Percentiles rank a stretch among this genome's conserved stretches.
Conservation (phyloP, 2,797 vertebrate genomes). For the Acipenser transmontanus region DNA sequence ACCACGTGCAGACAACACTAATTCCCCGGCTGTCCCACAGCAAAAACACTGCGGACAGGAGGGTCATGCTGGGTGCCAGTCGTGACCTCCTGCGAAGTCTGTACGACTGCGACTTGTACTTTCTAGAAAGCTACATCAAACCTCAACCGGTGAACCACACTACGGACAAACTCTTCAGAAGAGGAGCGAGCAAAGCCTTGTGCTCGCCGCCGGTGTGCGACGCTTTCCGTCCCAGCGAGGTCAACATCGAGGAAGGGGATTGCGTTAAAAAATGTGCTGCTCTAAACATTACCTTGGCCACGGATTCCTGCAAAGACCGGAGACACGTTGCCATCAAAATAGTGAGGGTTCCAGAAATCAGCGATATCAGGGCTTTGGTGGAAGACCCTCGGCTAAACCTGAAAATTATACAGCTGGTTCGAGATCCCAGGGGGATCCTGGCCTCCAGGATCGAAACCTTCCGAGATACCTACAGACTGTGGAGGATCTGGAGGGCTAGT, state of each 20-base stretch:
- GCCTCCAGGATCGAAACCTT: constrained; percentile 89
- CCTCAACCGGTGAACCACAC: constrained; percentile 81
- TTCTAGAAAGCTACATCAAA: constrained; percentile 89
- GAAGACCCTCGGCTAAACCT: constrained; percentile 87
- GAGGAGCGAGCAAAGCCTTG: constrained; percentile 82
- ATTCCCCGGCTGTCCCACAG: constrained; percentile 80
- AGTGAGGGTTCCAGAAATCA: constrained; percentile 81
- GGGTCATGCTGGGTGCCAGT: constrained; percentile 84
- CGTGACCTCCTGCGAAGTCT: constrained; percentile 83
- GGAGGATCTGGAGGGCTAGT: constrained; percentile 88
- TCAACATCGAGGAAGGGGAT: constrained; percentile 82
- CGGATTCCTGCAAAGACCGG: constrained; percentile 73
- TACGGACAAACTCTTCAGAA: constrained; percentile 80
- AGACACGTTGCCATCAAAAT: constrained; percentile 88
- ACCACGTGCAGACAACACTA: constrained; percentile 84
- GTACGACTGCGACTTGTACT: constrained; percentile 84
- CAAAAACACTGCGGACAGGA: constrained; percentile 67
- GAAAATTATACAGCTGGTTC: constrained; percentile 89
- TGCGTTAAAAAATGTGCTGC: constrained; percentile 78
- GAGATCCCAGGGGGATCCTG: constrained; percentile 85
- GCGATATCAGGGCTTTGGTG: constrained; percentile 76
- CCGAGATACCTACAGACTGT: constrained; percentile 83
- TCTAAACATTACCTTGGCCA: constrained; percentile 80
- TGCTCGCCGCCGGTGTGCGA: constrained; percentile 81
- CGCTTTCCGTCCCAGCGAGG: constrained; percentile 54